Evolutionary conservation across 1,140 invertebrate species (phyloP).

Genomic region (Dendroctonus ponderosae): DNA sequence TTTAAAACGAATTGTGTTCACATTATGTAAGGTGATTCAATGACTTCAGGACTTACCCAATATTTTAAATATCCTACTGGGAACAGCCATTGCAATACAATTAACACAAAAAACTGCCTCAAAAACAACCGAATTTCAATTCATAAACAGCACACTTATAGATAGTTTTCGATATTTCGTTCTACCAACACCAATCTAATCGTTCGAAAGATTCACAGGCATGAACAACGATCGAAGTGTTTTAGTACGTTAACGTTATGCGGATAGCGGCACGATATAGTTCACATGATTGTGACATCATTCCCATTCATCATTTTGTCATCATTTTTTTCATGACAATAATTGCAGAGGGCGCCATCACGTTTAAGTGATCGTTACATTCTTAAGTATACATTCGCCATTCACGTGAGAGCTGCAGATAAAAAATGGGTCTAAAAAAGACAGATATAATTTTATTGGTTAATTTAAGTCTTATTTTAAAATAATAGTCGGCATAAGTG

Average conservation of each 20-base stretch:
- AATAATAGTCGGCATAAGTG: too few relatives aligned
- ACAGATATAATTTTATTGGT: too few relatives aligned
- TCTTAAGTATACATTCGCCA: too few relatives aligned
- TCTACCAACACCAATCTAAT: neutral
- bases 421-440: too few relatives aligned
- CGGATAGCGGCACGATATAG: neutral
- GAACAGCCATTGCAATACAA: conserved; percentile 17
- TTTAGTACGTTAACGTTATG: neutral
- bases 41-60: conserved; percentile 18
- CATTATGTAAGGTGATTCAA: conserved; percentile 26
- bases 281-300: neutral
- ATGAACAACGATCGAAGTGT: neutral
- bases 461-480: too few relatives aligned
- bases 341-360: too few relatives aligned
- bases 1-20: conserved; percentile 24
- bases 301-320: too few relatives aligned
- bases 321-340: too few relatives aligned
- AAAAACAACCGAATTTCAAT: conserved; percentile 10
- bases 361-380: too few relatives aligned
- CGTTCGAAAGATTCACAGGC: conserved; percentile 1
- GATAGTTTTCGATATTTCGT: neutral
- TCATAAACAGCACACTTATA: conserved; percentile 7
- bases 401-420: too few relatives aligned
- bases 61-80: conserved; percentile 26
- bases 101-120: neutral